These are phyloP conservation scores for Drosophila parthenogenetica DNA, from an alignment of 2,888 invertebrate species.

Conservation along the genomic window DNA sequence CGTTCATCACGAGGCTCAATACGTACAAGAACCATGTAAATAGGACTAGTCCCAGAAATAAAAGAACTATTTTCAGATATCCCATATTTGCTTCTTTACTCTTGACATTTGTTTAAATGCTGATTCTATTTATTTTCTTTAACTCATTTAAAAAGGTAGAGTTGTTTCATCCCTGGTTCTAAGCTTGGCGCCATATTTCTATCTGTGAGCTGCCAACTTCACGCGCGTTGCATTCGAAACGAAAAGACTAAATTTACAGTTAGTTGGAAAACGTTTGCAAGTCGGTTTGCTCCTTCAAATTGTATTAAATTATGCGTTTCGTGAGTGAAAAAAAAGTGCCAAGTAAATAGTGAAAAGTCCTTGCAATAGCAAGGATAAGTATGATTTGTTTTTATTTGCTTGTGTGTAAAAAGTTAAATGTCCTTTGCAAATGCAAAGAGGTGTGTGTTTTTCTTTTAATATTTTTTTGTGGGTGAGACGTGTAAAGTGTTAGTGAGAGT, in stretches of 20 bases:
- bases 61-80: not conserved
- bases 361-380: too few species aligned
- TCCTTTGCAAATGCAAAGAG: too few species aligned
- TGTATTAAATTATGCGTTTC: not conserved
- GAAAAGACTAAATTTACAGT: not conserved
- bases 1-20: constrained; percentile 89
- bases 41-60: constrained; percentile 79
- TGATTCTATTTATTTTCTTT: too few species aligned
- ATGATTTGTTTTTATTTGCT: too few species aligned
- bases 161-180: not conserved
- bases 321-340: too few species aligned
- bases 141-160: not conserved
- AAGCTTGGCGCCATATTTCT: not conserved
- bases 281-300: not conserved
- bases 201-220: not conserved
- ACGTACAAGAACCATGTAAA: constrained; percentile 85
- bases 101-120: not conserved
- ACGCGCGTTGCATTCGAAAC: not conserved
- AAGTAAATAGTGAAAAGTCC: too few species aligned
- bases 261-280: not conserved
- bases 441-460: too few species aligned
- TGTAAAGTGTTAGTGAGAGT: constrained; percentile 85
- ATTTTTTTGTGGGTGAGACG: not conserved
- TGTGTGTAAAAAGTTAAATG: too few species aligned
- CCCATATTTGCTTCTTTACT: constrained; percentile 29